Base-by-base conservation (phyloP, 2,888 invertebrate genomes). In the Sisyra nigra region DNA sequence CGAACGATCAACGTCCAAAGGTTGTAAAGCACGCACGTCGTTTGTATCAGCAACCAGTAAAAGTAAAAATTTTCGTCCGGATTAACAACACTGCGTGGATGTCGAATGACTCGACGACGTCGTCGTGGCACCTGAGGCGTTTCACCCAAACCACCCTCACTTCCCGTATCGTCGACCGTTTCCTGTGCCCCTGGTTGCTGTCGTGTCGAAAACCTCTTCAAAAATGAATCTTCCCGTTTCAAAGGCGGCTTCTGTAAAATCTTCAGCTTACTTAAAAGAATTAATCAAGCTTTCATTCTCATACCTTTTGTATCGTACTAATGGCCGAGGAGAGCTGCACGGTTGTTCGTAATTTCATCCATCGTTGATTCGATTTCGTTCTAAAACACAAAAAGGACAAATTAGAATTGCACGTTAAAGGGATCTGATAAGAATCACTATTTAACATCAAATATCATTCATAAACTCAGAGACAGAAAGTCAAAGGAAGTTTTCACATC, bases 51-150 rank as follows among this genome's bases (percentile, higher is more conserved):
- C 52, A 94, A 66, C 94, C 94, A 94, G 64, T 91, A 86, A 68
- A 92, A 94, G 70, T 91, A 91, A 65, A 91, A 86, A 64, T 88
- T 91, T 57, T 91, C 91, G 65, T 94, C 92, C 0, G 93, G 93
- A 65, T 93, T 92, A 51, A 94, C 84, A 42, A 94, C 91, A 17
- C 80, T 77, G 42, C 79, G 71, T 2, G 85, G 83, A 47, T 76
- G 81, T 49, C 78, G 74, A 45, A 81, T 73, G 45, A 74, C 72
- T 49, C 81, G 68, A 45, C 81, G 68, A 47, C 80, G 67, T 44
- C 78, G 66, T 48, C 66, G 61, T n/a, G 61, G 53, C 33, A 59
- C 54, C 39, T 58, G 57, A 40, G 57, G 54, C 46, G 62, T 64
- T 44, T 58, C 60, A 8, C 52, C 71, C 7, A 71, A 74, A 48